Evolutionary conservation across 30 jellyfish, hydroid and myxozoan genomes (phyloP).

Genomic region (Phacellophora camtschatica): DNA sequence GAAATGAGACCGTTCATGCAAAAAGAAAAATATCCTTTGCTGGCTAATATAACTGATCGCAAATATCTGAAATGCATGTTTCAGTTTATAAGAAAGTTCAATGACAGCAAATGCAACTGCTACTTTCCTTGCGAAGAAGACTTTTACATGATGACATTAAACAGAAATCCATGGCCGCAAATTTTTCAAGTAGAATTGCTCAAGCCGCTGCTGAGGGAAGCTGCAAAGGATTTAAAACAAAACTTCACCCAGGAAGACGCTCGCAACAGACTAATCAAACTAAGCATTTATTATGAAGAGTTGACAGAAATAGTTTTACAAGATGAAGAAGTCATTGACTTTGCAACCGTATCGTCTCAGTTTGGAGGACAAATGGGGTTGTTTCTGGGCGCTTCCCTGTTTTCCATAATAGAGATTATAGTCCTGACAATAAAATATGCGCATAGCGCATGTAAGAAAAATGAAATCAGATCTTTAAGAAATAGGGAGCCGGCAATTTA

Average conservation of each 20-base stretch:
- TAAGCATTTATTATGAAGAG: constrained; percentile 29
- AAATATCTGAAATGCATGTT: too few relatives aligned
- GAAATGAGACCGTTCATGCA: constrained; percentile 7
- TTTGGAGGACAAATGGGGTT: constrained; percentile 59
- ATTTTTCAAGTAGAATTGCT: background rate
- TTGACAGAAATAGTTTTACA: background rate
- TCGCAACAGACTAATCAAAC: constrained; percentile 27
- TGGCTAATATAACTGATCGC: background rate
- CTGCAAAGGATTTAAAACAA: too few relatives aligned
- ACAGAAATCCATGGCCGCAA: constrained; percentile 51
- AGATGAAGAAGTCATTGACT: constrained; percentile 2
- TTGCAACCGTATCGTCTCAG: background rate
- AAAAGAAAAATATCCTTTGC: background rate
- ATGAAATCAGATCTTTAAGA: too few relatives aligned
- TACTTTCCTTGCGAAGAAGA: background rate
- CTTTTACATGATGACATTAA: background rate
- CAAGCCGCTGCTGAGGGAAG: too few relatives aligned
- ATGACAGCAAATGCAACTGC: background rate
- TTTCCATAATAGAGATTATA: constrained; percentile 28
- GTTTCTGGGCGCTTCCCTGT: constrained; percentile 40
- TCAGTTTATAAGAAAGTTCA: background rate
- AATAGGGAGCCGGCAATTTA: too few relatives aligned
- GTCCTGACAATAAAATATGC: background rate
- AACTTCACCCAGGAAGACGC: background rate
- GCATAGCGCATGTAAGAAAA: too few relatives aligned